phyloP scores from a whole-genome alignment of 2,888 invertebrate genomes.

The Furcula furcula region DNA sequence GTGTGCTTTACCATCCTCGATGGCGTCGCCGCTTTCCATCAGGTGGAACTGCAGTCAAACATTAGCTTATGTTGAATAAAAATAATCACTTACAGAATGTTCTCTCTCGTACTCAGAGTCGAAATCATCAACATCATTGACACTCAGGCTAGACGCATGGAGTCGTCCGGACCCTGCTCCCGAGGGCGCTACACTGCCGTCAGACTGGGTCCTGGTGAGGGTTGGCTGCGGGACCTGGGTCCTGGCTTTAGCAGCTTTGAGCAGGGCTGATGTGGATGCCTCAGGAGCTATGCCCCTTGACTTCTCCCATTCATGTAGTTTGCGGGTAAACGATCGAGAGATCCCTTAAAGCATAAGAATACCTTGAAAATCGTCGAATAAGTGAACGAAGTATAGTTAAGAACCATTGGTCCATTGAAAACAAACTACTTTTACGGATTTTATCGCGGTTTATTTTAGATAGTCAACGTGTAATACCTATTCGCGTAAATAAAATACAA shows the following conservation, averaged over 20 bases:
- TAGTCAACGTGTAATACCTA: too few species aligned
- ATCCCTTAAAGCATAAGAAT: slow-evolving; percentile 82
- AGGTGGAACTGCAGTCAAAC: too few species aligned
- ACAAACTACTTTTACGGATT: too few species aligned
- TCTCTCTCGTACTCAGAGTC: slow-evolving; percentile 79
- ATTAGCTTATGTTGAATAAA: too few species aligned
- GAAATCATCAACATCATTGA: slow-evolving; percentile 87
- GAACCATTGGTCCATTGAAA: too few species aligned
- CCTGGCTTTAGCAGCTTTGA: slow-evolving; percentile 75
- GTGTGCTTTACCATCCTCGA: too few species aligned
- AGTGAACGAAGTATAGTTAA: too few species aligned
- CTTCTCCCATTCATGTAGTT: slow-evolving; percentile 95
- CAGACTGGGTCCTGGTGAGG: slow-evolving; percentile 88
- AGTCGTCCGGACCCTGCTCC: slow-evolving; percentile 83
- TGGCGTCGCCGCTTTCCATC: too few species aligned
- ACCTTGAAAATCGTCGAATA: too few species aligned
- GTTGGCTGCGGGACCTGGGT: slow-evolving; percentile 53
- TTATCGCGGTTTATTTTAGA: too few species aligned
- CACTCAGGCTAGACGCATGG: slow-evolving; percentile 86
- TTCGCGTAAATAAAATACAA: too few species aligned
- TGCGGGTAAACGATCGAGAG: slow-evolving; percentile 93
- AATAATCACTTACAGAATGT: slow-evolving; percentile 56
- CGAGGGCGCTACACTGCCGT: slow-evolving; percentile 86
- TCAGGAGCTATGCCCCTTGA: slow-evolving; percentile 93
- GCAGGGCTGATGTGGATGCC: slow-evolving; percentile 90